Evolutionary conservation across 1,140 invertebrate species (phyloP).

Genomic region (Formica selysi): DNA sequence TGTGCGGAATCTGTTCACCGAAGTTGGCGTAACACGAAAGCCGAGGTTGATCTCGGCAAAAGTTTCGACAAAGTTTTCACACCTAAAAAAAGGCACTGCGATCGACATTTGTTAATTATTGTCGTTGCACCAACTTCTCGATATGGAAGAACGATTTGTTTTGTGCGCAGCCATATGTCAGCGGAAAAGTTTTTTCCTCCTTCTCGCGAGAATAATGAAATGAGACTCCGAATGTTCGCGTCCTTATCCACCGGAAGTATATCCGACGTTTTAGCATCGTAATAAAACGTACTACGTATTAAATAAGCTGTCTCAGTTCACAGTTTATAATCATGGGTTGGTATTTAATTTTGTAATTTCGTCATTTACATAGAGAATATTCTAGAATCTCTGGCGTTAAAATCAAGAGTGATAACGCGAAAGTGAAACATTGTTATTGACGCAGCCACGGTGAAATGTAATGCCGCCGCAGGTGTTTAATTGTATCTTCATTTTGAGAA

Average conservation of each 20-base stretch:
- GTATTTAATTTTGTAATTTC: slow-evolving; percentile 17
- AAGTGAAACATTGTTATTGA: slow-evolving; percentile 17
- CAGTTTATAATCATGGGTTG: neutral
- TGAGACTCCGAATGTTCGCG: neutral
- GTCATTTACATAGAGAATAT: neutral
- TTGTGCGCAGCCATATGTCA: slow-evolving; percentile 3
- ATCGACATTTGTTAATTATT: slow-evolving; percentile 72
- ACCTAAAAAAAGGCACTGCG: slow-evolving; percentile 64
- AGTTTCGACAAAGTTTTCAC: slow-evolving; percentile 56
- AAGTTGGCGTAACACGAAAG: slow-evolving; percentile 67
- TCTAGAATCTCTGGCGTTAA: neutral
- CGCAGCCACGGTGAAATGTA: slow-evolving; percentile 28
- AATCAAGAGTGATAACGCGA: neutral
- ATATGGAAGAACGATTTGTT: slow-evolving; percentile 64
- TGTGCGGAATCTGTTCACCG: slow-evolving; percentile 48
- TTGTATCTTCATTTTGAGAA: neutral
- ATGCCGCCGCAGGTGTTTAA: neutral
- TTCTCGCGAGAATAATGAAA: slow-evolving; percentile 1
- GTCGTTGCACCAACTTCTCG: slow-evolving; percentile 73
- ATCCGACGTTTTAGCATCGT: slow-evolving; percentile 28
- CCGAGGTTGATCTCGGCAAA: slow-evolving; percentile 46
- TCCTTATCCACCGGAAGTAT: neutral
- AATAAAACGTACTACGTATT: slow-evolving; percentile 31
- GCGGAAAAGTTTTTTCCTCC: slow-evolving; percentile 3
- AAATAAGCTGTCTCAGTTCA: neutral